A percentile compares a stretch with the other conserved stretches of the same genome.
Evolutionary conservation across 2,113 vertebrate species (phyloP).

Genomic region (Trachemys scripta): DNA sequence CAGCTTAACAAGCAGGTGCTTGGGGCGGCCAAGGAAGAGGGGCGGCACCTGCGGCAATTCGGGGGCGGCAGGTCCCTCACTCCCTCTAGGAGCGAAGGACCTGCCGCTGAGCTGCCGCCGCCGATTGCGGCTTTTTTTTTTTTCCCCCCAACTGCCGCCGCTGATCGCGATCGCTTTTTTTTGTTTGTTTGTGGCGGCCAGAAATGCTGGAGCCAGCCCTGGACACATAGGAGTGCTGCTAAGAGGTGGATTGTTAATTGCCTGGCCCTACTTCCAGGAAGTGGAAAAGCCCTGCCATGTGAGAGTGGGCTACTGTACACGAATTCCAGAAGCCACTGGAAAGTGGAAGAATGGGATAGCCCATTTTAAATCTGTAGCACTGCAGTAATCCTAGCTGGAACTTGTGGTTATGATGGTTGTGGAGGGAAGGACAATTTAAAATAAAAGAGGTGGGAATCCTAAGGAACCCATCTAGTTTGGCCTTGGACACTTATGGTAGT

Average conservation of each 20-base stretch:
- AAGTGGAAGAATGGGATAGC: neutral
- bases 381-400: neutral
- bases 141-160: too few relatives aligned
- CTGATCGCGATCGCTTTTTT: too few relatives aligned
- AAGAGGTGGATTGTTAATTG: neutral
- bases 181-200: too few relatives aligned
- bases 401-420: neutral
- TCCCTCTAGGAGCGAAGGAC: too few relatives aligned
- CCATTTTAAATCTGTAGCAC: neutral
- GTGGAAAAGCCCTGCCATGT: neutral
- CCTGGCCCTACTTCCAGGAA: neutral
- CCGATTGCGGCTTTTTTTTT: too few relatives aligned
- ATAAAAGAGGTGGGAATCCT: constrained; percentile 8
- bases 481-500: constrained; percentile 29
- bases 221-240: rapidly evolving
- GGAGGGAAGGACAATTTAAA: constrained; percentile 28
- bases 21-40: too few relatives aligned
- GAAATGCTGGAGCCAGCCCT: too few relatives aligned
- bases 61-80: too few relatives aligned
- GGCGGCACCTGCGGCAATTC: too few relatives aligned
- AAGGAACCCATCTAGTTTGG: constrained; percentile 16
- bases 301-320: rapidly evolving
- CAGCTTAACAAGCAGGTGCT: too few relatives aligned
- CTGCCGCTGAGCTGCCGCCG: too few relatives aligned
- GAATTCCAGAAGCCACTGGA: neutral